Evolutionary conservation across 30 jellyfish, hydroid and myxozoan species (phyloP), one percentile per base, ranked within the genome.

Genomic region (Morbakka virulenta): DNA sequence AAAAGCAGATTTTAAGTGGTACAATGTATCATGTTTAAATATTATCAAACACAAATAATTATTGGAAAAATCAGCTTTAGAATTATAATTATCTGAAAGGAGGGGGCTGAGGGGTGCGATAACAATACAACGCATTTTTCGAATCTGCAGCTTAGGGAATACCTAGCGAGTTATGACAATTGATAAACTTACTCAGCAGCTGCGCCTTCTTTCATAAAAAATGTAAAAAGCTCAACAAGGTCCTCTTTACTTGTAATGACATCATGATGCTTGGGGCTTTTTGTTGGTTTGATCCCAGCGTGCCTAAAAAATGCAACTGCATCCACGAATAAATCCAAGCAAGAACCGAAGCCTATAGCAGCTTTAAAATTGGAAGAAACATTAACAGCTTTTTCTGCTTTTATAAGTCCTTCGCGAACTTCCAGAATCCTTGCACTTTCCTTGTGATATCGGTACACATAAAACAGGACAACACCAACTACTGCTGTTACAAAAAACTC

Each of bases 261-360:
- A 26, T 89, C 89, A 64, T 89, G 97, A 70, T 89, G 92, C 13
- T 72, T 64, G 2, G 93, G 85, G 28, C 48, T n/a, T 4, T 29
- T 73, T 3, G 97, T 95, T 6, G 97, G 95, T 22, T 67, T 27
- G 51, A 68, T 11, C 17, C 73, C 79, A 20, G 77, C 52, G 32
- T 85, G 76, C 21, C 83, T 52, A 31, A 89, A 28, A 62, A 89
- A 32, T 13, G 95, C 86, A 28, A 89, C 35, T 4, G 92, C 97
- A 77, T 89, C 95, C 24, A 83, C 95, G 12, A 89, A 63, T 1
- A 89, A 74, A 31, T 89, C 97, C 83, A 82, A 66, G 49, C 97
- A 89, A 0, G 97, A 82, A 0, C 97, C 97, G 74, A 89, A 89
- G 4, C 97, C 97, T 25, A 89, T 88, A 36, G 97, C 97, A 25